These are phyloP conservation scores for Thereva unica DNA, from an alignment of 2,888 invertebrate species.

Conservation along the genomic window DNA sequence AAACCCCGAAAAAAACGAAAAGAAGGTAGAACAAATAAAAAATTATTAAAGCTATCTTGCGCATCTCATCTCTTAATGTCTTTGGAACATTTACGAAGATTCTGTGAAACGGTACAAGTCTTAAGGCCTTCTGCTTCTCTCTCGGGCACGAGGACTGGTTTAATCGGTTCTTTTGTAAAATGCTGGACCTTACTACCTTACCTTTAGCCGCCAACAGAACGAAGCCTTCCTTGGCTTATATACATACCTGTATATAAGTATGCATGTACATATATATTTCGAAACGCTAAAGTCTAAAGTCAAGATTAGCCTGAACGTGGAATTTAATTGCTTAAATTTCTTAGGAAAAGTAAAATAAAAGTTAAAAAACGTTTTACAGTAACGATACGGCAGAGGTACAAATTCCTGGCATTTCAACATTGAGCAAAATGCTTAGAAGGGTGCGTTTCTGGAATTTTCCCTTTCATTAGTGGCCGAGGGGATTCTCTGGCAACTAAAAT, in stretches of 20 bases:
- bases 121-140: slow-evolving; percentile 20
- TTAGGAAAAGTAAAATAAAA: slow-evolving; percentile 28
- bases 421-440: slow-evolving; percentile 15
- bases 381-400: slow-evolving; percentile 7
- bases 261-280: too few relatives aligned
- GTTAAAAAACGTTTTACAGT: background rate
- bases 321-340: slow-evolving; percentile 37
- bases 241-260: background rate
- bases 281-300: too few relatives aligned
- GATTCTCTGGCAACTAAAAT: too few relatives aligned
- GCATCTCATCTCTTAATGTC: slow-evolving; percentile 41
- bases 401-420: slow-evolving; percentile 32
- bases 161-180: slow-evolving; percentile 29
- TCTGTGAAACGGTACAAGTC: slow-evolving; percentile 37
- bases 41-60: slow-evolving; percentile 42
- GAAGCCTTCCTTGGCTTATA: slow-evolving; percentile 18
- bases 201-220: slow-evolving; percentile 5
- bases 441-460: slow-evolving; percentile 21
- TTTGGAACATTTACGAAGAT: slow-evolving; percentile 35
- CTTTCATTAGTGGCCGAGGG: background rate
- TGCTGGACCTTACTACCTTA: slow-evolving; percentile 8
- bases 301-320: slow-evolving; percentile 17
- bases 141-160: slow-evolving; percentile 18
- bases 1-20: slow-evolving; percentile 25
- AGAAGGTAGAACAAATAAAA: slow-evolving; percentile 38